Evolutionary conservation across 2,888 invertebrate genomes (phyloP).

Genomic region (Dastarcus helophoroides): DNA sequence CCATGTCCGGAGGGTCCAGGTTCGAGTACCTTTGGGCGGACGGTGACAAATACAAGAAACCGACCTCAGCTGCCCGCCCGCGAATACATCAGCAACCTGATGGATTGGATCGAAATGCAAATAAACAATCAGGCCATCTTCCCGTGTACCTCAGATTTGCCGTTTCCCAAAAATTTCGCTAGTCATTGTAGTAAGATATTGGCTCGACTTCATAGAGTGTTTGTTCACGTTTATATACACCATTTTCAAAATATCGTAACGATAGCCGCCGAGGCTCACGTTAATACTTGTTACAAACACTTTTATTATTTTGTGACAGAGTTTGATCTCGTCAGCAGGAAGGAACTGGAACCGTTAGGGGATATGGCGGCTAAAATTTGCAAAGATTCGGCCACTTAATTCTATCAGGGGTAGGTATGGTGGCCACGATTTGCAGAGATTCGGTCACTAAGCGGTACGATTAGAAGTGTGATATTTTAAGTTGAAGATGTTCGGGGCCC

Average conservation of each 20-base stretch:
- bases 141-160: conserved; percentile 72
- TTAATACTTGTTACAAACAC: conserved; percentile 90
- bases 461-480: too few species aligned
- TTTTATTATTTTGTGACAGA: conserved; percentile 87
- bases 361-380: conserved; percentile 68
- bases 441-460: too few species aligned
- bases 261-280: conserved; percentile 84
- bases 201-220: conserved; percentile 77
- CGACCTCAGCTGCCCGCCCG: conserved; percentile 73
- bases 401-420: too few species aligned
- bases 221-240: conserved; percentile 90
- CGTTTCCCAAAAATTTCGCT: conserved; percentile 76
- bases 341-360: conserved; percentile 74
- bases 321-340: conserved; percentile 68
- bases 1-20: conserved; percentile 80
- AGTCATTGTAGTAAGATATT: conserved; percentile 75
- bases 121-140: conserved; percentile 82
- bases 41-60: conserved; percentile 64
- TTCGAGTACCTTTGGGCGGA: conserved; percentile 91
- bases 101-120: conserved; percentile 87
- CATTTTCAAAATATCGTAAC: conserved; percentile 82
- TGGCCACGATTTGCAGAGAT: too few species aligned
- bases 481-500: too few species aligned
- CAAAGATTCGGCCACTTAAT: conserved; percentile 36
- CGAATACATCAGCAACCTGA: conserved; percentile 68